Percentiles rank a stretch among this genome's conserved stretches.
These are phyloP conservation scores for Cetonia aurata DNA, from an alignment of 2,888 invertebrate genomes.

Conservation along the genomic window DNA sequence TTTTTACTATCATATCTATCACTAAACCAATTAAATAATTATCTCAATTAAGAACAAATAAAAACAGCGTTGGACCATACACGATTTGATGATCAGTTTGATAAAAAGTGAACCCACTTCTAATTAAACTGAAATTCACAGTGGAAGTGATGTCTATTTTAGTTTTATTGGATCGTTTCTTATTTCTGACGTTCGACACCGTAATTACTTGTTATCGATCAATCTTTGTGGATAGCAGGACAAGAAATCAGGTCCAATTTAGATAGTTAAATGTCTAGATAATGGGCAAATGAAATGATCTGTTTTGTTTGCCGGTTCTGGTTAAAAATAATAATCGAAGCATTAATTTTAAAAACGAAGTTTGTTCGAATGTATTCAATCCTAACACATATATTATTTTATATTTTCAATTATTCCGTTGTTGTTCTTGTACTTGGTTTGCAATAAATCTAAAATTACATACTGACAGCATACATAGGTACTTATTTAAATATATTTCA, in stretches of 20 bases:
- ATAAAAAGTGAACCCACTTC: constrained; percentile 4
- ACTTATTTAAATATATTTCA: no score
- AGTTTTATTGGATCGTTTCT: constrained; percentile 23
- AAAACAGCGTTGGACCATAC: neutral
- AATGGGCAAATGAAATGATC: neutral
- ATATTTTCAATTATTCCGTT: no score
- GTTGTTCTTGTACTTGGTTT: no score
- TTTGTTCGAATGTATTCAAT: no score
- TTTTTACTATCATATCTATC: no score
- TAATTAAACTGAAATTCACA: constrained; percentile 16
- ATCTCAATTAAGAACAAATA: neutral
- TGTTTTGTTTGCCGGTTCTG: constrained; percentile 1
- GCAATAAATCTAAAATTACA: no score
- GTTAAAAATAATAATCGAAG: neutral
- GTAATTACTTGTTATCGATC: constrained; percentile 35
- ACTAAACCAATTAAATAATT: no score
- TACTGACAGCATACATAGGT: no score
- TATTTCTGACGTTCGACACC: constrained; percentile 10
- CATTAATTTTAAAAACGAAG: constrained; percentile 2
- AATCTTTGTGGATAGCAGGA: constrained; percentile 30
- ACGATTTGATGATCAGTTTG: constrained; percentile 7
- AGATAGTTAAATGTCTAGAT: constrained; percentile 18
- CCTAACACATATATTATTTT: no score
- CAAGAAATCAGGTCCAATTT: constrained; percentile 33
- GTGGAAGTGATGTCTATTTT: constrained; percentile 23